These are phyloP conservation scores for Dryoscopus gambensis DNA, from an alignment of 2,113 vertebrate species.

Conservation along the genomic window DNA sequence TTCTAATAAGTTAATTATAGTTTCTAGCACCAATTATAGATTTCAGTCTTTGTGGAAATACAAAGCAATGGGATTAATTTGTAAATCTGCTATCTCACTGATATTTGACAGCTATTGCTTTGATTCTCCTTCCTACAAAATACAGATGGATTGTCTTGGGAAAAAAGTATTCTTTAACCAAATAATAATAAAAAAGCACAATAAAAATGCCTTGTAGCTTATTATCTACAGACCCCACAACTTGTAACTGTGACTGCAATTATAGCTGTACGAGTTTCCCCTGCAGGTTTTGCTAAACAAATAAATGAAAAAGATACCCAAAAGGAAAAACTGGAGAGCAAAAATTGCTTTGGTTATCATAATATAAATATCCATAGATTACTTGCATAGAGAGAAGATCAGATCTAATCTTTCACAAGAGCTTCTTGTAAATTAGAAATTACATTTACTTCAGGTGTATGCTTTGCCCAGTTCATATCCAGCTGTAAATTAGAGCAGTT, in stretches of 20 bases:
- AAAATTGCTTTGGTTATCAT: neutral
- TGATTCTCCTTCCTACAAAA: slow-evolving; percentile 55
- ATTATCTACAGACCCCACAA: slow-evolving; percentile 58
- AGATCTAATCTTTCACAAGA: slow-evolving; percentile 70
- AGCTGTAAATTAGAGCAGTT: slow-evolving; percentile 68
- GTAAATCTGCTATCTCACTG: slow-evolving; percentile 63
- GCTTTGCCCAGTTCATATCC: slow-evolving; percentile 63
- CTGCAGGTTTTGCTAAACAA: slow-evolving; percentile 62
- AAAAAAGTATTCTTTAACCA: slow-evolving; percentile 52
- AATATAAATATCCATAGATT: slow-evolving; percentile 66
- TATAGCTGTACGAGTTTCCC: slow-evolving; percentile 49
- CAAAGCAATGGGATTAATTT: slow-evolving; percentile 76
- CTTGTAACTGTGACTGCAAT: slow-evolving; percentile 59
- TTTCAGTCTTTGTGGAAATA: slow-evolving; percentile 61
- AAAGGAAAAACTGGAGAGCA: slow-evolving; percentile 59
- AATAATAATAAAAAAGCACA: slow-evolving; percentile 58
- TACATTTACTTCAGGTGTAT: slow-evolving; percentile 70
- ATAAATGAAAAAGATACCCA: slow-evolving; percentile 70
- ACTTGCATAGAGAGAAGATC: slow-evolving; percentile 62
- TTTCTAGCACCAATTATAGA: slow-evolving; percentile 67
- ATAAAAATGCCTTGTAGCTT: slow-evolving; percentile 61
- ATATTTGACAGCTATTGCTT: slow-evolving; percentile 65
- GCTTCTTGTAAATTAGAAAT: slow-evolving; percentile 70
- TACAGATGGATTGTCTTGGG: slow-evolving; percentile 54
- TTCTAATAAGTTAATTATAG: slow-evolving; percentile 70